Evolutionary conservation across 2,113 vertebrate species (phyloP).

Genomic region (Arenaria interpres): DNA sequence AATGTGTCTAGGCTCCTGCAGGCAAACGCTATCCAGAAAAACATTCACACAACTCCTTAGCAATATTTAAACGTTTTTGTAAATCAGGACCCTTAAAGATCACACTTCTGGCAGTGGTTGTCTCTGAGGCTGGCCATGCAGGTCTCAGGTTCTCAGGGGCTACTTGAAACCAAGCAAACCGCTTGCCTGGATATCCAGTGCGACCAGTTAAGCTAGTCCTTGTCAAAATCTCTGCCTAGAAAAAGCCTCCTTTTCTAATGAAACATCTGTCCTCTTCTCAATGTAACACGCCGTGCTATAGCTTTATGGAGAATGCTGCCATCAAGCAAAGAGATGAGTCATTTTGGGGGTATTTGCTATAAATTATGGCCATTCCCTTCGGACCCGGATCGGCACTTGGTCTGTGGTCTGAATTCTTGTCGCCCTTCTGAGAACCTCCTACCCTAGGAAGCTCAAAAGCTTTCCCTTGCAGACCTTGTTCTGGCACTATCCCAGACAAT

Average conservation of each 20-base stretch:
- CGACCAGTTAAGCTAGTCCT: not conserved
- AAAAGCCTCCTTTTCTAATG: not conserved
- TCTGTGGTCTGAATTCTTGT: not conserved
- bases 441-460: not conserved
- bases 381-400: not conserved
- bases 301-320: not conserved
- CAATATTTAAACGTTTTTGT: not conserved
- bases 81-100: accelerated
- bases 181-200: not conserved
- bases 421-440: not conserved
- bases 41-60: not conserved
- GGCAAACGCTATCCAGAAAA: not conserved
- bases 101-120: not conserved
- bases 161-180: not conserved
- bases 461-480: not conserved
- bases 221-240: not conserved
- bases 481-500: not conserved
- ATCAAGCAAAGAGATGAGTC: not conserved
- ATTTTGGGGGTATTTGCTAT: not conserved
- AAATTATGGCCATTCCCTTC: not conserved
- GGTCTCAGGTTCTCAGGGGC: not conserved
- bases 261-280: not conserved
- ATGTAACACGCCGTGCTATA: not conserved
- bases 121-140: not conserved
- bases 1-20: not conserved